These are phyloP conservation scores for Tinamus guttatus DNA, from an alignment of 2,113 vertebrate species.

Conservation along the genomic window DNA sequence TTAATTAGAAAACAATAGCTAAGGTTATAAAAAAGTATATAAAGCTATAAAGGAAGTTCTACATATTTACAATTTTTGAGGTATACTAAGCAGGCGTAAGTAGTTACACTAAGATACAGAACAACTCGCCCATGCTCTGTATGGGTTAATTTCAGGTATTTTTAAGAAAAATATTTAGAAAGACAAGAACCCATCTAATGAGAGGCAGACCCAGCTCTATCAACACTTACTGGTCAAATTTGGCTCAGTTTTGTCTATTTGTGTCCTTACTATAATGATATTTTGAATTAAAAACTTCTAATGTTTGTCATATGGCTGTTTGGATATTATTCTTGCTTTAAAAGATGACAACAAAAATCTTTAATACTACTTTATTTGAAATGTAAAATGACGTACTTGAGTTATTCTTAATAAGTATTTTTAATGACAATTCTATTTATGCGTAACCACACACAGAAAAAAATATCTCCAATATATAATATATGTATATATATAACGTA, in stretches of 20 bases:
- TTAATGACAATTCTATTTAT: accelerated
- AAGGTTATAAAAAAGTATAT: not conserved
- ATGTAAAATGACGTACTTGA: not conserved
- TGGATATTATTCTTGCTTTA: not conserved
- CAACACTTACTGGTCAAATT: not conserved
- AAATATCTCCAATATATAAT: not conserved
- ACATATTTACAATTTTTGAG: not conserved
- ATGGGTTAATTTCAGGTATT: not conserved
- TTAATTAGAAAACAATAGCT: not conserved
- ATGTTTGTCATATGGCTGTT: not conserved
- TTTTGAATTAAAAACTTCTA: conserved; percentile 14
- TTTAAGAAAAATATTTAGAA: not conserved
- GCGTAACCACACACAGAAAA: not conserved
- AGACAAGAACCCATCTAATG: not conserved
- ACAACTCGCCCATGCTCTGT: not conserved
- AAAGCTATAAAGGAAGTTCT: not conserved
- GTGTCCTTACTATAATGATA: not conserved
- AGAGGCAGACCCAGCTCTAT: not conserved
- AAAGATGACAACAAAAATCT: not conserved
- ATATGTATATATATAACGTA: not conserved
- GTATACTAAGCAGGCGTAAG: not conserved
- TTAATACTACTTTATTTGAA: conserved; percentile 47
- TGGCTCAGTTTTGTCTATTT: not conserved
- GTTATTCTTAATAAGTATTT: not conserved
- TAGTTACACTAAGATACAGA: not conserved